These are phyloP conservation scores for Naso thynnoides DNA, from an alignment of 2,797 vertebrate genomes.

Conservation along the genomic window DNA sequence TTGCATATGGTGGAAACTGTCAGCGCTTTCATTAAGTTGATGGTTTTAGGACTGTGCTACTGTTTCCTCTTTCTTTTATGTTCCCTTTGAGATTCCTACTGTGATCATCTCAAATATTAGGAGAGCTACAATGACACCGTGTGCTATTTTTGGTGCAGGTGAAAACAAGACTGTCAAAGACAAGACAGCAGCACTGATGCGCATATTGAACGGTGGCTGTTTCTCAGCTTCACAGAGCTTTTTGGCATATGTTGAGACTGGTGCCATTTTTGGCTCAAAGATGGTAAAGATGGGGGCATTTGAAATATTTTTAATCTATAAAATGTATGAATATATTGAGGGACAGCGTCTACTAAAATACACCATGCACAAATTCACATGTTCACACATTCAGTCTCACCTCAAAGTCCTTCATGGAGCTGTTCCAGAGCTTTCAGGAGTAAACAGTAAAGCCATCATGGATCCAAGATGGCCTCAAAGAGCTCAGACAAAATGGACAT, in stretches of 20 bases:
- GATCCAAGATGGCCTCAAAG: neutral
- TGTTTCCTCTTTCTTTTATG: slow-evolving; percentile 29
- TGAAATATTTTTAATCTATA: neutral
- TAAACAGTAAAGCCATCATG: neutral
- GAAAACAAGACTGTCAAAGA: neutral
- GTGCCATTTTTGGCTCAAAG: neutral
- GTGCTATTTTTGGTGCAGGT: slow-evolving; percentile 31
- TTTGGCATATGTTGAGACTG: neutral
- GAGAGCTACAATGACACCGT: neutral
- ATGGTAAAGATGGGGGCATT: neutral
- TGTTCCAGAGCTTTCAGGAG: neutral
- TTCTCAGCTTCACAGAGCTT: slow-evolving; percentile 3
- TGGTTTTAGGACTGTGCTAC: slow-evolving; percentile 31
- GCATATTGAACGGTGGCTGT: neutral
- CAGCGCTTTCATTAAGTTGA: slow-evolving; percentile 41
- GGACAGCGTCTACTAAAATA: neutral
- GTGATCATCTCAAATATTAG: slow-evolving; percentile 37
- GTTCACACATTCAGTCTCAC: neutral
- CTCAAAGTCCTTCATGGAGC: neutral
- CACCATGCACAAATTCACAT: neutral
- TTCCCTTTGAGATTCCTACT: slow-evolving; percentile 26
- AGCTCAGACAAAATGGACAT: neutral
- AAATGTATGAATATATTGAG: neutral
- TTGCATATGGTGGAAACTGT: slow-evolving; percentile 42
- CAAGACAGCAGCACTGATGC: neutral